Evolutionary conservation across 2,888 invertebrate species (phyloP).

Genomic region (Acronicta leporina): DNA sequence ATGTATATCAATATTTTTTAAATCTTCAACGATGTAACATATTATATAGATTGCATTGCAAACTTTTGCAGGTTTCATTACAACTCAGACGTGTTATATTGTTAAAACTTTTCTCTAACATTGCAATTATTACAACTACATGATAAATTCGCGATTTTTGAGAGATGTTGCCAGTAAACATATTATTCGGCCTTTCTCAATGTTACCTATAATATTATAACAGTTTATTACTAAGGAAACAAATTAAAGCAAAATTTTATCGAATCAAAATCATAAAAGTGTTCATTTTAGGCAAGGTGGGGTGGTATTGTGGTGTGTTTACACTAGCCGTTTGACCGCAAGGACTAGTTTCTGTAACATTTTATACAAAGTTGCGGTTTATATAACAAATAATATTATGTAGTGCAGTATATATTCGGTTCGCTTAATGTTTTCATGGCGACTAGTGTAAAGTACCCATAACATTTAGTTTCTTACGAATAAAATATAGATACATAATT

Average conservation of each 20-base stretch:
- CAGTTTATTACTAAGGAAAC: conserved; percentile 63
- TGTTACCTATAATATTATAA: conserved; percentile 66
- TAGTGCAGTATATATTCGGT: not conserved
- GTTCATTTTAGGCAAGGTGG: conserved; percentile 60
- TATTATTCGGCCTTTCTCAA: conserved; percentile 87
- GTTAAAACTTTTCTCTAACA: conserved; percentile 61
- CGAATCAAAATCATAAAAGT: conserved; percentile 36
- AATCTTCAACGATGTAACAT: conserved; percentile 19
- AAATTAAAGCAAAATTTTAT: conserved; percentile 52
- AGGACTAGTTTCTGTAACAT: conserved; percentile 13
- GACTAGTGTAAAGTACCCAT: conserved; percentile 34
- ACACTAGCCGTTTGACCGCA: conserved; percentile 18
- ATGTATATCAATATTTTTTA: conserved; percentile 30
- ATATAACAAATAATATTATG: not conserved
- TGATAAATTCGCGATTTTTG: conserved; percentile 83
- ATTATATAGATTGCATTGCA: conserved; percentile 15
- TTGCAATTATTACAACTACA: conserved; percentile 82
- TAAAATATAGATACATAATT: conserved; percentile 40
- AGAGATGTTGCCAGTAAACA: conserved; percentile 88
- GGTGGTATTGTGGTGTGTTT: conserved; percentile 32
- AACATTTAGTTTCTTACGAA: conserved; percentile 39
- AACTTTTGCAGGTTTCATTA: conserved; percentile 33
- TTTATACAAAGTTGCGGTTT: conserved; percentile 17
- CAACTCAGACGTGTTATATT: conserved; percentile 53
- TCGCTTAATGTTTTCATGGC: not conserved